phyloP scores from a whole-genome alignment of 2,888 invertebrate genomes.

The Pterobdella sp. region DNA sequence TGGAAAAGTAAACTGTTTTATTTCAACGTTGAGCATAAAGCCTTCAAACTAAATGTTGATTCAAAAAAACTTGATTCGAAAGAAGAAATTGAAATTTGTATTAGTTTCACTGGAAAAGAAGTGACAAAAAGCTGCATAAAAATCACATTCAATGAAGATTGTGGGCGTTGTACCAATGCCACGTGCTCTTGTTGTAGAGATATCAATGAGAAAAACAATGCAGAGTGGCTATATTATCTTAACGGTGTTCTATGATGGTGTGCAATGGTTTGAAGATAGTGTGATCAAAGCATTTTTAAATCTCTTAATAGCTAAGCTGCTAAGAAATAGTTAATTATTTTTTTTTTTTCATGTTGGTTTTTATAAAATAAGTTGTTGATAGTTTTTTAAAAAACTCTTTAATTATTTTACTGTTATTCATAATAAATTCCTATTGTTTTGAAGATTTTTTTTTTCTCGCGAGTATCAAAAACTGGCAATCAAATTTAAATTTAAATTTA shows the following conservation, averaged over 20 bases:
- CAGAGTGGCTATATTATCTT: not conserved
- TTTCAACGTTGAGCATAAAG: slow-evolving; percentile 52
- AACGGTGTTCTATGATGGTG: not conserved
- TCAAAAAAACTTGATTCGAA: not conserved
- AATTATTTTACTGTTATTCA: too few species aligned
- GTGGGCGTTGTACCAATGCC: not conserved
- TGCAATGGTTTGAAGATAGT: too few species aligned
- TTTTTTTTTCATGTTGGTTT: too few species aligned
- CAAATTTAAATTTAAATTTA: too few species aligned
- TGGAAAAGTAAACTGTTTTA: slow-evolving; percentile 48
- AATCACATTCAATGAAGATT: not conserved
- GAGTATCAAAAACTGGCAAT: too few species aligned
- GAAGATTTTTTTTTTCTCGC: too few species aligned
- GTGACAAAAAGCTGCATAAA: not conserved
- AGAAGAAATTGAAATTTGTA: not conserved
- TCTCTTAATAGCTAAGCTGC: too few species aligned
- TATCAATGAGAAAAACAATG: not conserved
- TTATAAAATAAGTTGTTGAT: too few species aligned
- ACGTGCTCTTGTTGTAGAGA: not conserved
- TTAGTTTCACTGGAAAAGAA: not conserved
- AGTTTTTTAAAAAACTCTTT: too few species aligned
- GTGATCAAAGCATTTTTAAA: too few species aligned
- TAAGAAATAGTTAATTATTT: too few species aligned
- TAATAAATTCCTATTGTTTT: too few species aligned
- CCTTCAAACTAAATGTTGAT: slow-evolving; percentile 47